Conservation (phyloP, 2,888 invertebrate genomes). For the Graphium colonna region DNA sequence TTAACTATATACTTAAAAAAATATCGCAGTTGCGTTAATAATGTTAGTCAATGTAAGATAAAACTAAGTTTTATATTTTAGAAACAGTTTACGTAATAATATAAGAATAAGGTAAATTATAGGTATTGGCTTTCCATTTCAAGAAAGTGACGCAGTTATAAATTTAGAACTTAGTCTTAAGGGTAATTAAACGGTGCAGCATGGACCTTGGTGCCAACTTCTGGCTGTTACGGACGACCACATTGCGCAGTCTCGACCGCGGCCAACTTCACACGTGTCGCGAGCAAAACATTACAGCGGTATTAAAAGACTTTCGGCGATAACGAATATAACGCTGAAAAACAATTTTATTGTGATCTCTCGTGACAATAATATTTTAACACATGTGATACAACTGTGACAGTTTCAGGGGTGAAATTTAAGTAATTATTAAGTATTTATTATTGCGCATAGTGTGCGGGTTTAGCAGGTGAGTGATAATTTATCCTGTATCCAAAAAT, state of each 20-base stretch:
- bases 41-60: too few species aligned
- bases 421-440: neutral
- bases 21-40: too few species aligned
- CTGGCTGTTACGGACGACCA: conserved; percentile 37
- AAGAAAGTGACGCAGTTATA: conserved; percentile 8
- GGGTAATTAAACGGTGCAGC: conserved; percentile 3
- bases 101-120: too few species aligned
- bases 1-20: too few species aligned
- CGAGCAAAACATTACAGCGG: conserved; percentile 30
- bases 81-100: too few species aligned
- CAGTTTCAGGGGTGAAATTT: conserved; percentile 1
- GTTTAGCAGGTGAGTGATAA: conserved; percentile 2
- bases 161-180: conserved; percentile 8
- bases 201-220: conserved; percentile 36
- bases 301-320: conserved; percentile 29
- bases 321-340: conserved; percentile 23
- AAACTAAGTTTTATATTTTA: too few species aligned
- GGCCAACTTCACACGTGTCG: conserved; percentile 33
- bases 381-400: neutral
- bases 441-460: neutral
- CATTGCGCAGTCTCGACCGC: conserved; percentile 32
- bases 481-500: neutral
- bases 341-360: too few species aligned
- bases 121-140: neutral
- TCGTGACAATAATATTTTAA: neutral